A percentile compares a stretch with the other conserved stretches of the same genome.
These are phyloP conservation scores for Sesia bembeciformis DNA, from an alignment of 2,888 invertebrate genomes.

Conservation along the genomic window DNA sequence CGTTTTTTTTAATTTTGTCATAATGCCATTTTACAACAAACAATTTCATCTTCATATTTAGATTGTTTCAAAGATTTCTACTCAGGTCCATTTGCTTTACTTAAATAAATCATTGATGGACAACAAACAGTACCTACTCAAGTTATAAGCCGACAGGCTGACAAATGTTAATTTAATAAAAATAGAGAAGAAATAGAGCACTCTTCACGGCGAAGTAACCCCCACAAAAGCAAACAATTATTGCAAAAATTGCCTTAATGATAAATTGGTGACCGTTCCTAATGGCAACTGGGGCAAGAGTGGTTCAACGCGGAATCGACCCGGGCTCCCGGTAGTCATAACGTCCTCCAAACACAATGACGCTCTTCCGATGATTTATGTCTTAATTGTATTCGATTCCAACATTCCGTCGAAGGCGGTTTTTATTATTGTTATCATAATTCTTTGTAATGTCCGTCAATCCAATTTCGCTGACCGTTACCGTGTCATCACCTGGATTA, in stretches of 20 bases:
- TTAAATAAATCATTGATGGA: too few relatives aligned
- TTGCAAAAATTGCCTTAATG: conserved; percentile 73
- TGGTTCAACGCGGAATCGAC: conserved; percentile 50
- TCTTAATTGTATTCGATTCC: conserved; percentile 57
- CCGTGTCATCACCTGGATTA: neutral
- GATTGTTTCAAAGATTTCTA: too few relatives aligned
- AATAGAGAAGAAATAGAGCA: conserved; percentile 28
- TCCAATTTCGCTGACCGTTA: conserved; percentile 13
- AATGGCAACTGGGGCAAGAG: conserved; percentile 60
- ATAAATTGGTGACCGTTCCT: conserved; percentile 72
- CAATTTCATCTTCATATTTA: too few relatives aligned
- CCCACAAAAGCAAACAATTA: conserved; percentile 61
- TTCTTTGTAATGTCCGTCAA: conserved; percentile 33
- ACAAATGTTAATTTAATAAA: too few relatives aligned
- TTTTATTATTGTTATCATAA: conserved; percentile 43
- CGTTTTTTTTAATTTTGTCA: too few relatives aligned
- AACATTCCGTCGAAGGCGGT: conserved; percentile 44
- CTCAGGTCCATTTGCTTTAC: too few relatives aligned
- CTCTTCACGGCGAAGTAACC: conserved; percentile 14
- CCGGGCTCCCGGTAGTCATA: conserved; percentile 49
- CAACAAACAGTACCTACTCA: too few relatives aligned
- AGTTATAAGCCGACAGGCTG: too few relatives aligned
- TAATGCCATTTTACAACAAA: too few relatives aligned
- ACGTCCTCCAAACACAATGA: conserved; percentile 64
- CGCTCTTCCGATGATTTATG: conserved; percentile 65